These are phyloP conservation scores for Drosophila formosana DNA, from an alignment of 2,888 invertebrate species.

Conservation along the genomic window DNA sequence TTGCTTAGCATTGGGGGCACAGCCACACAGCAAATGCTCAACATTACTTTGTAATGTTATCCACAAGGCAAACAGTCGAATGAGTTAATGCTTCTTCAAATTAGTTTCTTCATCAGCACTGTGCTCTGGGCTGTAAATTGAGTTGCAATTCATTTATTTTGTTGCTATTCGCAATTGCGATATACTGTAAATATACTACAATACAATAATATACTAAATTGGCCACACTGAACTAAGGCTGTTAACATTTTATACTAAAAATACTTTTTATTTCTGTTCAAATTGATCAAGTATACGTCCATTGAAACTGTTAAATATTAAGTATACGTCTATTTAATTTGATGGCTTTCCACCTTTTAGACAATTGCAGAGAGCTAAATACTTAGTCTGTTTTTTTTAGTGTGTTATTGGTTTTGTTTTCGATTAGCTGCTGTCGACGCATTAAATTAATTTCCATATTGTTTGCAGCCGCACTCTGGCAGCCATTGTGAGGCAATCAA, in stretches of 20 bases:
- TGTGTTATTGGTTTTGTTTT: conserved; percentile 3
- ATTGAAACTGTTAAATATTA: background rate
- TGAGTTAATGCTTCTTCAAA: conserved; percentile 46
- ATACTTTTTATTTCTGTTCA: too few species aligned
- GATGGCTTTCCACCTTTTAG: background rate
- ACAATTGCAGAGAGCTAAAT: conserved; percentile 15
- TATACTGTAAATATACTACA: too few species aligned
- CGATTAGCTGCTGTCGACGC: conserved; percentile 35
- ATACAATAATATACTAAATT: too few species aligned
- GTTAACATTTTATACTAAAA: too few species aligned
- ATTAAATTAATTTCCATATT: conserved; percentile 38
- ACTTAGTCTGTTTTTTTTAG: background rate
- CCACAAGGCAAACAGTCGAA: conserved; percentile 56
- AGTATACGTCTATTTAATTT: background rate
- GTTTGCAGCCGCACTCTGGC: conserved; percentile 4
- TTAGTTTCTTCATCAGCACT: conserved; percentile 66
- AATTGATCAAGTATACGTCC: background rate
- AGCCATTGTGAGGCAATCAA: conserved; percentile 49
- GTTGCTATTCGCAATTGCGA: background rate
- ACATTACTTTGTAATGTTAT: conserved; percentile 61
- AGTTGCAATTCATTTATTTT: background rate
- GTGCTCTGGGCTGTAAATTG: conserved; percentile 19
- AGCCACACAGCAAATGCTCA: conserved; percentile 41
- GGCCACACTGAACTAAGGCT: too few species aligned
- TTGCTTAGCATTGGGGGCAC: conserved; percentile 58